phyloP scores from a whole-genome alignment of 2,888 invertebrate species.

The Tridacna gigas region DNA sequence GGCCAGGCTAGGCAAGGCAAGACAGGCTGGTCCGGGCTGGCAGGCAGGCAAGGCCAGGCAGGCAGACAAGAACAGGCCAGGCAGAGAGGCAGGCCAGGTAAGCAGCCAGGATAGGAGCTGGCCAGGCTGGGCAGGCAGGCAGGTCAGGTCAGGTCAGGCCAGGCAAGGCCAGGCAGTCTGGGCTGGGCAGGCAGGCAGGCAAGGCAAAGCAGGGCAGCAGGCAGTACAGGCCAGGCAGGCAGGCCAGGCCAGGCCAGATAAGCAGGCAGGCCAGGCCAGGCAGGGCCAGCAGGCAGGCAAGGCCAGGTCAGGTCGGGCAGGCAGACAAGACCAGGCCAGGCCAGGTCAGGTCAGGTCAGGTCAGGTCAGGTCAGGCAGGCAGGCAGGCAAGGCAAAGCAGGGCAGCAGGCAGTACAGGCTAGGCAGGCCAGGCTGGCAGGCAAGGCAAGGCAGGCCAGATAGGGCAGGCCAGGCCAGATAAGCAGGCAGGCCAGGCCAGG shows the following conservation, averaged over 20 bases:
- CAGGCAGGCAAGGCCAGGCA: not conserved
- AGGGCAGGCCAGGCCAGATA: not conserved
- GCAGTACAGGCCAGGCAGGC: no score
- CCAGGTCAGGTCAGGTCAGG: not conserved
- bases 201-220: not conserved
- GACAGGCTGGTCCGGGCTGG: not conserved
- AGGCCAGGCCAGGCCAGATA: not conserved
- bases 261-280: not conserved
- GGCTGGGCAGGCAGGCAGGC: not conserved
- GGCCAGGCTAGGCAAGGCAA: not conserved
- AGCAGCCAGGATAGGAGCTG: no score
- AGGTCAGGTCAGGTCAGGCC: not conserved
- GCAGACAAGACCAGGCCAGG: not conserved
- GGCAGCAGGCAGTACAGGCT: no score
- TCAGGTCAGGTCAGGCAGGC: not conserved
- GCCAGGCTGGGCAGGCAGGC: not conserved
- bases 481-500: not conserved
- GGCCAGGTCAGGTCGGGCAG: not conserved
- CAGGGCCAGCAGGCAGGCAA: no score
- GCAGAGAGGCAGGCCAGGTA: no score
- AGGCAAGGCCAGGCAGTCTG: not conserved
- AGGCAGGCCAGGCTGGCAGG: not conserved
- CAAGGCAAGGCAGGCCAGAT: not conserved
- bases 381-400: not conserved
- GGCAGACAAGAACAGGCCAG: not conserved